Evolutionary conservation across 2,888 invertebrate genomes (phyloP).

Genomic region (Agonopterix heracliana): DNA sequence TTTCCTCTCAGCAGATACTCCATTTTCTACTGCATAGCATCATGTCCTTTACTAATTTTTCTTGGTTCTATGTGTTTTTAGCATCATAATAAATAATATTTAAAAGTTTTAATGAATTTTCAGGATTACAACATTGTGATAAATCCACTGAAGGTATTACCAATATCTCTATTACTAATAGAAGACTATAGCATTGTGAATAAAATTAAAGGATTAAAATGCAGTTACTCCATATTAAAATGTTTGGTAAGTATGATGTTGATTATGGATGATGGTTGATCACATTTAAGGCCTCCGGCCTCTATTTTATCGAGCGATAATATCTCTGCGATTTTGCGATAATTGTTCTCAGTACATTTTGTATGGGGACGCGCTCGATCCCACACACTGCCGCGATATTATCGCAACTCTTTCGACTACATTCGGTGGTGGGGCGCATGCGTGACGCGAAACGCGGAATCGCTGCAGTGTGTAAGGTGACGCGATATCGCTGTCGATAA

Average conservation of each 20-base stretch:
- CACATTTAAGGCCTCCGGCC: too few relatives aligned
- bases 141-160: constrained; percentile 41
- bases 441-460: too few relatives aligned
- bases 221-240: constrained; percentile 40
- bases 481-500: too few relatives aligned
- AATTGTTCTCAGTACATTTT: too few relatives aligned
- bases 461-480: too few relatives aligned
- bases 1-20: background rate
- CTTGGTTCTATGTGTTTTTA: background rate
- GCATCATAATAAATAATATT: background rate
- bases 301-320: too few relatives aligned
- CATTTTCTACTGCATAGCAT: background rate
- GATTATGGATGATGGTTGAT: too few relatives aligned
- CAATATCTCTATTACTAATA: constrained; percentile 45
- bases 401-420: too few relatives aligned
- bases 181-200: constrained; percentile 49
- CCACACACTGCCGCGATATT: too few relatives aligned
- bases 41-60: background rate
- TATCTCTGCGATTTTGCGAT: too few relatives aligned
- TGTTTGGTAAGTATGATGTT: constrained; percentile 46
- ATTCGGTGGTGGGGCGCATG: too few relatives aligned
- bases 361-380: too few relatives aligned
- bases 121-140: constrained; percentile 42
- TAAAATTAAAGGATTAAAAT: constrained; percentile 49
- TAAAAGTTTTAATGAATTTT: constrained; percentile 19